Evolutionary conservation across 2,888 invertebrate species (phyloP), one percentile per base, ranked within the genome.

Genomic region (Xylophagus ater): DNA sequence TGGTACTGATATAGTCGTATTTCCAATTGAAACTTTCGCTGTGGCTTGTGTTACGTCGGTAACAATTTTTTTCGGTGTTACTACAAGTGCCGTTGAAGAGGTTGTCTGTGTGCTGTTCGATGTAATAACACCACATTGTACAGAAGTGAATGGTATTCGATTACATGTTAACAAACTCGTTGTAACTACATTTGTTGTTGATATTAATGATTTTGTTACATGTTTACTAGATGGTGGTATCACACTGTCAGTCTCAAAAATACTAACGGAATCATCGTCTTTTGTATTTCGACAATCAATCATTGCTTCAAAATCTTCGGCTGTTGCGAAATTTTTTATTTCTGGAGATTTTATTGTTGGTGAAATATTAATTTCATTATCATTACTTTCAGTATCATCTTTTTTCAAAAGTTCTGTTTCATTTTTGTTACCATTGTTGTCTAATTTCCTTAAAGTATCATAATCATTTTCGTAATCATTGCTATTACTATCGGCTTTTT

Each of bases 241-340:
- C n/a, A n/a, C n/a, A n/a, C n/a, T n/a, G n/a, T n/a, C n/a, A n/a
- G n/a, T n/a, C n/a, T n/a, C n/a, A n/a, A n/a, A n/a, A n/a, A n/a
- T n/a, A n/a, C n/a, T n/a, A n/a, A n/a, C n/a, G n/a, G n/a, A n/a
- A n/a, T n/a, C n/a, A n/a, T n/a, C 68, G 35, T 75, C 74, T 44
- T 73, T 72, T 1, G 71, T 67, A 43, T 72, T 71, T 1, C 73
- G 74, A 48, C 74, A 71, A 47, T 77, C 76, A 25, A 77, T 78
- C 14, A 77, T 57, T 46, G 76, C 74, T 51, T 77, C 76, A 49
- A 76, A 77, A 53, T 78, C 77, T 57, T 76, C 76, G 47, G 74
- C 73, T 0, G 77, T 76, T 0, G 74, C 71, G 42, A 77, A 72
- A 46, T 40, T 46, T 1, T 73, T 71, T 49, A 76, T 75, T 49